phyloP scores from a whole-genome alignment of 2,797 vertebrate genomes.

The Thamnophis elegans region DNA sequence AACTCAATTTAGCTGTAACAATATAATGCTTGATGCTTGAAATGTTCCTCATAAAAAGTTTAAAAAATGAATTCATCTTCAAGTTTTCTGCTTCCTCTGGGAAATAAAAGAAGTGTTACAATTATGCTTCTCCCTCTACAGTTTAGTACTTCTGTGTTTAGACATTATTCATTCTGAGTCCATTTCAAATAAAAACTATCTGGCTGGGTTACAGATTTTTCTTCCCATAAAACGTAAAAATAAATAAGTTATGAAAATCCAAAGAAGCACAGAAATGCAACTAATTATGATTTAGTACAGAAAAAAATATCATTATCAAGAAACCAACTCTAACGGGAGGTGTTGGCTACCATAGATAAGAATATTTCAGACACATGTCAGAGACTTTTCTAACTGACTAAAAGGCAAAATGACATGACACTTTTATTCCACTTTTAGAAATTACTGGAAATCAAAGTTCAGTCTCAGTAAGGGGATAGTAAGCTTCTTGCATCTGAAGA shows the following conservation, averaged over 20 bases:
- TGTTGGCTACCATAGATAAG: not conserved
- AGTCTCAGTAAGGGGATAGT: too few relatives aligned
- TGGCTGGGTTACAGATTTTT: slow-evolving; percentile 16
- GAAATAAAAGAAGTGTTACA: slow-evolving; percentile 11
- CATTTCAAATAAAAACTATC: not conserved
- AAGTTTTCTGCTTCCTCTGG: not conserved
- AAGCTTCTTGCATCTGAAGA: not conserved
- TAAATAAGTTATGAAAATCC: slow-evolving; percentile 29
- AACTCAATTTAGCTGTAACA: not conserved
- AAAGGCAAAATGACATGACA: not conserved
- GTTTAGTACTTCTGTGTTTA: not conserved
- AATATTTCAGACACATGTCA: not conserved
- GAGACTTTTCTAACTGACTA: not conserved
- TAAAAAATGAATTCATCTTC: slow-evolving; percentile 5
- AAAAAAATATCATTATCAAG: not conserved
- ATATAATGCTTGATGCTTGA: not conserved
- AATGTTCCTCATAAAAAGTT: not conserved
- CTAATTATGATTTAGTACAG: not conserved
- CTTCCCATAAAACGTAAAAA: slow-evolving; percentile 32
- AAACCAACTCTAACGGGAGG: too few relatives aligned
- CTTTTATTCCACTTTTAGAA: not conserved
- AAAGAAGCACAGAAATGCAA: slow-evolving; percentile 20
- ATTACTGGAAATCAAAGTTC: not conserved
- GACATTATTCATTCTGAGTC: not conserved
- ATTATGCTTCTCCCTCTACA: not conserved